phyloP scores from a whole-genome alignment of 2,113 vertebrate species.

The Candoia aspera region DNA sequence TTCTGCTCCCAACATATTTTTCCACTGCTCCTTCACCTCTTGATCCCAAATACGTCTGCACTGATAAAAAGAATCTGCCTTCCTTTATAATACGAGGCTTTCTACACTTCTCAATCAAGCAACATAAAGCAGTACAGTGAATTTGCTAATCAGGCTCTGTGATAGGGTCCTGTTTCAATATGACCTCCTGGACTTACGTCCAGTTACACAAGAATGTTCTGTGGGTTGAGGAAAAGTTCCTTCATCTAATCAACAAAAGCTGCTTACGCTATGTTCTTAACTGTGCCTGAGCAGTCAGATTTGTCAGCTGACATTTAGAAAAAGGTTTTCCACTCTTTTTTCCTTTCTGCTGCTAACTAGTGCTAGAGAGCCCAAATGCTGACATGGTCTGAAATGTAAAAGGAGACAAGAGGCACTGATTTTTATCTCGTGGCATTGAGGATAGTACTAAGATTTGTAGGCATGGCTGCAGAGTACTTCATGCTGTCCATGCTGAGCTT shows the following conservation, averaged over 20 bases:
- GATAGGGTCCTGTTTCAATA: neutral
- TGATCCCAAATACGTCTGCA: neutral
- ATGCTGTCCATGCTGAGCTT: neutral
- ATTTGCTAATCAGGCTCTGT: neutral
- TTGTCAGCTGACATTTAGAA: constrained; percentile 11
- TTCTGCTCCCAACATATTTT: neutral
- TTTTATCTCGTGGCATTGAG: neutral
- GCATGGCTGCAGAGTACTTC: neutral
- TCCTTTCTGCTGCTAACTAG: neutral
- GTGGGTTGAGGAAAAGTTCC: constrained; percentile 19
- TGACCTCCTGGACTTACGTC: neutral
- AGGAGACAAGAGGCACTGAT: neutral
- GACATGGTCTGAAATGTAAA: neutral
- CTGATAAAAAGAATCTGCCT: neutral
- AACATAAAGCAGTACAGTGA: neutral
- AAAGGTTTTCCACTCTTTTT: neutral
- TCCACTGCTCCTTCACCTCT: no score
- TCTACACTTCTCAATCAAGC: neutral
- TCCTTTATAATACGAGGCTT: neutral
- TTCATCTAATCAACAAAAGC: constrained; percentile 40
- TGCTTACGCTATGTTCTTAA: constrained; percentile 35
- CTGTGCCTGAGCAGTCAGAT: neutral
- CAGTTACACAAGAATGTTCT: constrained; percentile 20
- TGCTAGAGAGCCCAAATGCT: neutral
- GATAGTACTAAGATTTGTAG: neutral